Evolutionary conservation across 2,113 vertebrate genomes (phyloP), one percentile per base, ranked within the genome.

Genomic region (Sinocyclocheilus rhinocerous): DNA sequence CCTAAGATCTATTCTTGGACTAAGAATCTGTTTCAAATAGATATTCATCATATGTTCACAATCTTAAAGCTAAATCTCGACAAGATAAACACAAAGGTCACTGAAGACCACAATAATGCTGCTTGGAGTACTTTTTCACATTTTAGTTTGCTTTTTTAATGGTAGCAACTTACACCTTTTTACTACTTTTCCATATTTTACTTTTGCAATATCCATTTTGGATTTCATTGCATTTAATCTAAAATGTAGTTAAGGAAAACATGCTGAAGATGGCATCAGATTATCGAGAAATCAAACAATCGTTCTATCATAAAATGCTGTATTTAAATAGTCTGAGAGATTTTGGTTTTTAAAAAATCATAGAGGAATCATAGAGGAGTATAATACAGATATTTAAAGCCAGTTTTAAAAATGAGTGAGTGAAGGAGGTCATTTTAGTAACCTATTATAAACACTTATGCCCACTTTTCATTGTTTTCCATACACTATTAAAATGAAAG

Each of bases 51-150:
- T 4, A 59, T 59, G 52, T 52, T 29, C 7, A 18, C 42, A 63
- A 67, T n/a, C 29, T 75, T 75, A 7, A 65, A 76, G 26, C 9
- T 61, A n/a, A 79, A 39, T 22, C 55, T 61, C 11, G 3, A 79
- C 55, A 39, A 79, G 29, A 61, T 61, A 79, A 39, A 61, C 77
- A 42, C 77, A 79, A 72, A 72, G 69, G 69, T 72, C 29, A 57
- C 16, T 4, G 4, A 52, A 29, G 50, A n/a, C 4, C 18, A 78
- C 48, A 16, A 59, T 39, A 33, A 59, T 36, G 4, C 2, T 59
- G 10, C 29, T 36, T 36, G 4, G 29, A 39, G 26, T 39, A n/a
- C 48, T 8, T 79, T 33, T 16, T 76, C n/a, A 18, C 15, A 55
- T 76, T 55, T 24, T 48, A 7, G 3, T 39, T 72, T 76, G 42